A percentile compares a stretch with the other conserved stretches of the same genome.
Conservation (phyloP, 2,888 invertebrate species). For the Latrodectus elegans region DNA sequence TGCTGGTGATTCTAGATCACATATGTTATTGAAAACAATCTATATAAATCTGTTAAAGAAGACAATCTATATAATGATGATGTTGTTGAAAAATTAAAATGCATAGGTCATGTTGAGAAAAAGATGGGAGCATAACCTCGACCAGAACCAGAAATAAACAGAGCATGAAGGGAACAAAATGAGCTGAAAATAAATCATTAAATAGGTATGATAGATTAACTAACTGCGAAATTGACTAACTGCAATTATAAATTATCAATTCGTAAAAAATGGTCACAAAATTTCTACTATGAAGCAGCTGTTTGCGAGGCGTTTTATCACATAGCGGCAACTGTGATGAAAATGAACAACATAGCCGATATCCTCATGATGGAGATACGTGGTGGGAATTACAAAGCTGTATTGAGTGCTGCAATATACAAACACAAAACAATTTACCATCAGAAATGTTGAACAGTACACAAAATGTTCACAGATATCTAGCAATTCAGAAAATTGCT, state of each 20-base stretch:
- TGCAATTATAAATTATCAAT: constrained; percentile 1
- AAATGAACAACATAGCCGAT: constrained; percentile 7
- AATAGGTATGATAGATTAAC: not conserved
- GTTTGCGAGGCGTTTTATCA: constrained; percentile 10
- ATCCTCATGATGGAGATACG: not conserved
- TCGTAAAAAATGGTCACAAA: not conserved
- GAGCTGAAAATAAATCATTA: not conserved
- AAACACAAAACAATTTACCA: not conserved
- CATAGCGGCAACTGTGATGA: not conserved
- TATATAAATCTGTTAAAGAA: not conserved
- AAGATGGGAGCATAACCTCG: not conserved
- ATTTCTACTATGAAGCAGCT: not conserved
- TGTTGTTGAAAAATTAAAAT: not conserved
- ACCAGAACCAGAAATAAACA: too few relatives aligned
- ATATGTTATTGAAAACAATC: not conserved
- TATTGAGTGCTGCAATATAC: not conserved
- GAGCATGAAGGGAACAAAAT: not conserved
- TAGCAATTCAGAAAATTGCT: too few relatives aligned
- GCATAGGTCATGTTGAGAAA: not conserved
- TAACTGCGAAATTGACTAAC: not conserved
- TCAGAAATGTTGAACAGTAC: not conserved
- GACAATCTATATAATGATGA: not conserved
- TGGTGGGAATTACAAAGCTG: not conserved
- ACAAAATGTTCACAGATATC: not conserved
- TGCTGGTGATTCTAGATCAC: not conserved